phyloP scores from a whole-genome alignment of 2,113 vertebrate genomes.

The Nipponia nippon region DNA sequence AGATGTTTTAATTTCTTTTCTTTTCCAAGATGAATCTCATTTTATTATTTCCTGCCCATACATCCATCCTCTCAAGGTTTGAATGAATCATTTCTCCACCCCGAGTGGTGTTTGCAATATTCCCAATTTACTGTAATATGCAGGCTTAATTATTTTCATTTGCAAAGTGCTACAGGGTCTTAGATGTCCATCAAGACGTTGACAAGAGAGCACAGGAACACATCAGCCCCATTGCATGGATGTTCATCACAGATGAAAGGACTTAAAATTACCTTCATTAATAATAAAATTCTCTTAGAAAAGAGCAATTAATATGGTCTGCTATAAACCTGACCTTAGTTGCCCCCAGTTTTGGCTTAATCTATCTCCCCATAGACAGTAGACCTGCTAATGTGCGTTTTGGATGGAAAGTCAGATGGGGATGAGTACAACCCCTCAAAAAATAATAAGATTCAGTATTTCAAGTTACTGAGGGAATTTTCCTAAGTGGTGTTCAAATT shows the following conservation, averaged over 20 bases:
- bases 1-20: constrained; percentile 43
- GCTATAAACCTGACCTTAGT: neutral
- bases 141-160: constrained; percentile 24
- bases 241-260: neutral
- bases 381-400: neutral
- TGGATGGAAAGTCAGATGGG: neutral
- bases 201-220: neutral
- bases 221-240: neutral
- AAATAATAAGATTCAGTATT: neutral
- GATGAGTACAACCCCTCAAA: neutral
- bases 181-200: neutral
- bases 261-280: neutral
- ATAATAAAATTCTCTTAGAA: neutral
- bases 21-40: constrained; percentile 11
- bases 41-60: constrained; percentile 41
- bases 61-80: neutral
- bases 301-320: neutral
- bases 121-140: neutral
- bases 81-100: constrained; percentile 29
- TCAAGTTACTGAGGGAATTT: neutral
- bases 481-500: neutral
- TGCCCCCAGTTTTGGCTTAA: neutral
- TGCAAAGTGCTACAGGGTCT: neutral
- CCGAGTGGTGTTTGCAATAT: neutral
- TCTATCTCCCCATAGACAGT: neutral